Conservation (phyloP, 2,113 vertebrate species). For the Falcunculus frontatus region DNA sequence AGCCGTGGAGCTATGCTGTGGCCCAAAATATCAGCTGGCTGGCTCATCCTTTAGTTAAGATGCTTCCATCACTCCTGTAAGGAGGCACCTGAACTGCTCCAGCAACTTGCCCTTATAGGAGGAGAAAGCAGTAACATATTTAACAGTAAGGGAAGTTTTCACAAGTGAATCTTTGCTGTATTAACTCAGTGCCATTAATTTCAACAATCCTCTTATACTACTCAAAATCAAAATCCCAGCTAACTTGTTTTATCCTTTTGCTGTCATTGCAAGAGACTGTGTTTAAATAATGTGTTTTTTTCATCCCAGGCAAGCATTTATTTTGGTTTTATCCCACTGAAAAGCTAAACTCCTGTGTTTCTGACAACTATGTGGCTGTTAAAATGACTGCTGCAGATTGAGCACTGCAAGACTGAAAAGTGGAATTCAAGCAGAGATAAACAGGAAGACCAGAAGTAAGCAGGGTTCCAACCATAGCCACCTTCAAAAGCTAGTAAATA, state of each 20-base stretch:
- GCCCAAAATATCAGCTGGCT: not conserved
- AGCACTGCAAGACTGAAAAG: not conserved
- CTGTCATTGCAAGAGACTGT: not conserved
- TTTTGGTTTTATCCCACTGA: not conserved
- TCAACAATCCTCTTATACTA: not conserved
- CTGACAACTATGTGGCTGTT: not conserved
- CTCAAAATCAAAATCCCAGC: not conserved
- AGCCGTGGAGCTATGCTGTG: not conserved
- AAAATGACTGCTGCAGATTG: not conserved
- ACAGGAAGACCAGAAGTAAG: not conserved
- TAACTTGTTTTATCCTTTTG: not conserved
- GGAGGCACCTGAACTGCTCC: not conserved
- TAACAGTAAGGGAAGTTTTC: not conserved
- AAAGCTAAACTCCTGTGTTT: not conserved
- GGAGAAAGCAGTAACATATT: not conserved
- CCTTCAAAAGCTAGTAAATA: not conserved
- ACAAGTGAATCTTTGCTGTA: not conserved
- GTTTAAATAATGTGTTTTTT: not conserved
- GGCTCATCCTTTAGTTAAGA: not conserved
- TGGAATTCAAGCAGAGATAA: not conserved
- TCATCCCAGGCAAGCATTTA: not conserved
- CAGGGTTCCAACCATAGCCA: not conserved
- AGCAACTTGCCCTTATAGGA: not conserved
- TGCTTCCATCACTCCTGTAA: not conserved
- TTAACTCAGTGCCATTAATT: not conserved